Base-by-base conservation (phyloP, 2,113 vertebrate species). In the Colossoma macropomum region DNA sequence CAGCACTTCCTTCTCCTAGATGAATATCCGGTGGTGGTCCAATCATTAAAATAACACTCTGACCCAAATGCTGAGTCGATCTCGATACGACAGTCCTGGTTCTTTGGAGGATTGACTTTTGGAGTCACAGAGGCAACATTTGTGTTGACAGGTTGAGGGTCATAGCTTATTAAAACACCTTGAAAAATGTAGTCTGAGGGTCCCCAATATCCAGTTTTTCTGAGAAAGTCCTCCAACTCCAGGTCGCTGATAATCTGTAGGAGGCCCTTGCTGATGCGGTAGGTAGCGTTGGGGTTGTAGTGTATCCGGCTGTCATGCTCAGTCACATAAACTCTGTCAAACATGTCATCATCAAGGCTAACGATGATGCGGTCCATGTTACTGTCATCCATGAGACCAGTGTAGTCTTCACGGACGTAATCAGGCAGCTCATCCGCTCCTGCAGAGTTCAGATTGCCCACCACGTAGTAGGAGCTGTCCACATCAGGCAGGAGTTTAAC, bases 351-450 rank as follows among this genome's bases (percentile, higher is more conserved):
- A 16, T 30, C 3, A 0, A 16, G 16, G 45, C 48, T 68, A 45
- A 86, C 77, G 0, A 86, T 62, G n/a, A 86, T 68, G 2, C 85
- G 85, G 52, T 84, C 85, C 45, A 32, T 80, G 1, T 84, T 86
- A 28, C 85, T 84, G 16, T 75, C 7, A 15, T 19, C 56, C 0
- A 19, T 21, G 41, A 5, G 10, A 0, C 0, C 3, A 15, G 82
- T 63, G 0, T 80, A 59, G 0, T 69, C 19, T 16, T 34, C 23
- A 10, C 10, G 7, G 27, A 86, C 73, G 0, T 11, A 0, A 13
- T 1, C 0, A 1, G 85, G 68, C 9, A 86, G 60, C 16, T 5
- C 11, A 0, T 66, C 17, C 0, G 48, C 9, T 19, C 59, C 16
- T 5, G 16, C 1, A 0, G 0, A 4, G 2, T 71, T 52, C 48